Evolutionary conservation across 1,140 invertebrate species (phyloP), one percentile per base, ranked within the genome.

Genomic region (Portunus trituberculatus): DNA sequence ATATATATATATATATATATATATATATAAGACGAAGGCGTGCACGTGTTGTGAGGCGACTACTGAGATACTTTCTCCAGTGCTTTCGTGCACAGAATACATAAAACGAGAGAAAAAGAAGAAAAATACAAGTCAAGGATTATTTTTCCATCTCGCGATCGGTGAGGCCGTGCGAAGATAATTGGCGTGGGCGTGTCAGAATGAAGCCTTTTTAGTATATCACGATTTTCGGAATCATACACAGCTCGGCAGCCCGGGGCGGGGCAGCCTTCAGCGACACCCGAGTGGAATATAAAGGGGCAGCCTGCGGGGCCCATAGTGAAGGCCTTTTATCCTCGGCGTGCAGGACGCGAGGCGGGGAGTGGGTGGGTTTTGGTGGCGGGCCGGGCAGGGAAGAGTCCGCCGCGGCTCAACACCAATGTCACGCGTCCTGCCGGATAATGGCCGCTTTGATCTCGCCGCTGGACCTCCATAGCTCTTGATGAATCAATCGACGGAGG

Each of bases 401-500:
- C 6, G 67, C 67, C 67, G 25, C 12, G 52, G 59, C 31, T 32
- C 59, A 59, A 39, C 52, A 31, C 28, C 90, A 45, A 32, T 88
- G 93, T 94, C 86, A 88, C 86, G 86, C 48, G 48, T 28, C n/a
- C 87, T 25, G 32, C 3, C 29, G 25, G 86, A 28, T 88, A 88
- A 94, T 88, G 84, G 32, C 32, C 14, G 25, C 93, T 94, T 94
- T 94, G 93, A 94, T 94, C 93, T 94, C 32, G 59, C 93, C 93
- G 93, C 86, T 16, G 32, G 29, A 31, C 87, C 48, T 94, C 86
- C 93, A 76, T 94, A 89, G 29, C 32, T 88, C 93, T 90, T 94
- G 93, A 94, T 90, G 87, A 94, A 94, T 91, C 88, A 91, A 94
- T 94, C 82, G 88, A 91, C 67, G 82, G 67, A 39, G 92, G 48